A percentile compares a stretch with the other conserved stretches of the same genome.
Evolutionary conservation across 2,113 vertebrate genomes (phyloP).

Genomic region (Caranx melampygus): DNA sequence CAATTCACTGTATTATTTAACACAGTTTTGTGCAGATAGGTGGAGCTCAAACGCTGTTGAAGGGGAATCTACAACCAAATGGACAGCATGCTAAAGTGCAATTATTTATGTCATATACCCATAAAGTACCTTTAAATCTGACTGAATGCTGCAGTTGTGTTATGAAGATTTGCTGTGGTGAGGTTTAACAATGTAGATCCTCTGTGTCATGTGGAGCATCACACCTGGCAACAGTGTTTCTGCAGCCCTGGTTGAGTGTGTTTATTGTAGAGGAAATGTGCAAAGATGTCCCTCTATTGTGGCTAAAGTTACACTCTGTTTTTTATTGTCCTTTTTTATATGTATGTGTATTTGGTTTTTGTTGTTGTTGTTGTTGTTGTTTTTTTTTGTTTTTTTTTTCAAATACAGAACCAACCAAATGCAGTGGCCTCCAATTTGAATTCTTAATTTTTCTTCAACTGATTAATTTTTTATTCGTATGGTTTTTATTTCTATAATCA

Average conservation of each 20-base stretch:
- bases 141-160: neutral
- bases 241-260: neutral
- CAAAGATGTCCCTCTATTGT: neutral
- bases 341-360: neutral
- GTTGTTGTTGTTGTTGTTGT: too few relatives aligned
- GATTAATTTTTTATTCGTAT: neutral
- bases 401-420: neutral
- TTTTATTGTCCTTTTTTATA: neutral
- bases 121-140: neutral
- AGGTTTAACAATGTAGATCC: too few relatives aligned
- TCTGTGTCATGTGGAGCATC: neutral
- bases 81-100: neutral
- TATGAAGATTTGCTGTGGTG: neutral
- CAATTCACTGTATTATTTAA: too few relatives aligned
- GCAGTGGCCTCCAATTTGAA: neutral
- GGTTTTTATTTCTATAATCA: too few relatives aligned
- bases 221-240: neutral
- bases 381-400: neutral
- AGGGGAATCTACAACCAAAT: neutral
- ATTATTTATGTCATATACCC: neutral
- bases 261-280: neutral
- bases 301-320: neutral
- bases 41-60: neutral
- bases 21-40: neutral
- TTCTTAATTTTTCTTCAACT: neutral